A percentile compares a stretch with the other conserved stretches of the same genome.
Evolutionary conservation across 2,797 vertebrate species (phyloP).

Genomic region (Eptatretus atami): DNA sequence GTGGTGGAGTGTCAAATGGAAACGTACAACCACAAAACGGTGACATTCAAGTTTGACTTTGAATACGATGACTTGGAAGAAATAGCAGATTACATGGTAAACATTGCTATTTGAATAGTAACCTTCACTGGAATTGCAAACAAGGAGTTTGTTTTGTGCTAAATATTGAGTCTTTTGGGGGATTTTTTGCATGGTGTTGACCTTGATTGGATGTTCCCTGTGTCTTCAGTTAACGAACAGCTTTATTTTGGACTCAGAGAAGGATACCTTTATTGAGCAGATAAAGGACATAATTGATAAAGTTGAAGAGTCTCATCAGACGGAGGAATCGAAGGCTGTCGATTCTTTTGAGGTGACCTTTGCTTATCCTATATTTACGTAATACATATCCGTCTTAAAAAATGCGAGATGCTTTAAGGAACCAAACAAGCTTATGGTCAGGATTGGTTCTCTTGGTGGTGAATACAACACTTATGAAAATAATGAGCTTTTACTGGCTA

Average conservation of each 20-base stretch:
- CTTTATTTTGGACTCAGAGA: constrained; percentile 58
- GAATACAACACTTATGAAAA: no score
- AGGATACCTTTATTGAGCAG: constrained; percentile 86
- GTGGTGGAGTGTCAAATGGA: constrained; percentile 97
- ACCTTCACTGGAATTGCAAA: not conserved
- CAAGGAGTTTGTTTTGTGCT: not conserved
- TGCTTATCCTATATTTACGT: no score
- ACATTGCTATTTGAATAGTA: constrained; percentile 3
- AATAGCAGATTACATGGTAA: constrained; percentile 87
- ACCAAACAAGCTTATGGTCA: no score
- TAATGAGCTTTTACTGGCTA: no score
- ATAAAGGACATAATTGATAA: constrained; percentile 95
- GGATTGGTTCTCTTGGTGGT: no score
- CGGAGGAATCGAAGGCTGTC: no score
- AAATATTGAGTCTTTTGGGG: constrained; percentile 2
- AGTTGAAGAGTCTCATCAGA: constrained; percentile 31
- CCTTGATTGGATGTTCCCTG: no score
- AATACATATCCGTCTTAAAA: no score
- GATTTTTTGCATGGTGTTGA: no score
- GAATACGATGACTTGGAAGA: constrained; percentile 88
- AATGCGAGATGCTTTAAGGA: no score
- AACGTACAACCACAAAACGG: constrained; percentile 97
- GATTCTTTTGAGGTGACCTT: no score
- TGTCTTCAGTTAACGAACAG: constrained; percentile 53
- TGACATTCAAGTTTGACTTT: constrained; percentile 91